These are phyloP conservation scores for Drosophila dives DNA, from an alignment of 2,888 invertebrate genomes.

Conservation along the genomic window DNA sequence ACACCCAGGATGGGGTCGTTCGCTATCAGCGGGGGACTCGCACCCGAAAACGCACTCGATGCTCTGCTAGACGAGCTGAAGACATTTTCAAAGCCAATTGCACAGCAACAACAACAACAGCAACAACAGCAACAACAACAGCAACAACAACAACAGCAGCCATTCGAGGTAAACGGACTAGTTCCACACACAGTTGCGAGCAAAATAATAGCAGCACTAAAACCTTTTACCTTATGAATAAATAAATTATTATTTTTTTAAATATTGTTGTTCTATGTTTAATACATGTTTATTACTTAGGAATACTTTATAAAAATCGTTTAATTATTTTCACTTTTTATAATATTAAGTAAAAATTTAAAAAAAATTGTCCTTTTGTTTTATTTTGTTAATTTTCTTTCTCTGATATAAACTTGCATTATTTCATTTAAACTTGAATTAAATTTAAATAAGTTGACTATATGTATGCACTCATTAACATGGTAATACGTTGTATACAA, in stretches of 20 bases:
- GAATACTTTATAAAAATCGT: neutral
- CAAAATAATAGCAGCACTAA: neutral
- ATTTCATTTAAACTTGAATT: neutral
- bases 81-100: slow-evolving; percentile 92
- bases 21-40: slow-evolving; percentile 86
- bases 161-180: slow-evolving; percentile 73
- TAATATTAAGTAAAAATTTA: neutral
- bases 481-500: neutral
- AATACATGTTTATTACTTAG: neutral
- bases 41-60: slow-evolving; percentile 98
- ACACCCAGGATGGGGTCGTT: slow-evolving; percentile 88
- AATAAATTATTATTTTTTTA: neutral
- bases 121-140: slow-evolving; percentile 63
- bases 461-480: neutral
- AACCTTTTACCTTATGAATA: neutral
- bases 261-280: neutral
- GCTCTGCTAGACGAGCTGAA: slow-evolving; percentile 97
- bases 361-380: neutral
- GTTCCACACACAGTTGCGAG: neutral
- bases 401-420: neutral
- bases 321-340: neutral
- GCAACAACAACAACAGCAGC: slow-evolving; percentile 11
- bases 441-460: neutral
- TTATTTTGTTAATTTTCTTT: neutral
- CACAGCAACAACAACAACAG: slow-evolving; percentile 73